Base-by-base conservation (phyloP, 2,797 vertebrate species). In the Anableps anableps region DNA sequence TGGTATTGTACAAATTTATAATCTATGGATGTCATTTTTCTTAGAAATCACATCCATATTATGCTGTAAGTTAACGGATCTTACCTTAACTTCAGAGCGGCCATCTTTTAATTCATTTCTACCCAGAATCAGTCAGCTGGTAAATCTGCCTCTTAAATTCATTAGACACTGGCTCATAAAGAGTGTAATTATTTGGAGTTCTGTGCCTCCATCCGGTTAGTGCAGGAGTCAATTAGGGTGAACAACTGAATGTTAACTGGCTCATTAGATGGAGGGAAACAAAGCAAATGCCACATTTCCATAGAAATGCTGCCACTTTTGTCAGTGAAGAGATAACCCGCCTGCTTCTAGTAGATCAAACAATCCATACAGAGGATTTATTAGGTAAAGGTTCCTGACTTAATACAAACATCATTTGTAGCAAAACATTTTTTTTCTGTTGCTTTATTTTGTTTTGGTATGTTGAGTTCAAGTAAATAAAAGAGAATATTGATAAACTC, bases 211-310 rank as follows among this genome's bases (percentile, higher is more conserved):
- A 91, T 94, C 91, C 92, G 84, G 93, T 93, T 93, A 92, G 93
- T 82, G 71, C 89, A 92, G 90, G 89, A 94, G 90, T 94, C 94
- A 95, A 95, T 96, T 95, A 95, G 91, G 88, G 90, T 81, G 92
- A 95, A 95, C 94, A 94, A 94, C 90, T 89, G 91, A 95, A 95
- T 95, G 93, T 95, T 95, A 95, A 95, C 93, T 91, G 94, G 91
- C 94, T 96, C 94, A 95, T 96, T 96, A 96, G 93, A 93, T 85
- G 89, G 89, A 29, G 29, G 79, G 90, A 92, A 93, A 94, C 94
- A 94, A 94, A 94, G 95, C 89, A 95, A 95, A 95, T 95, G 93
- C 90, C 94, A 94, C 91, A 94, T 95, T 95, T 95, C 92, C 93
- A 95, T 94, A 92, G 83, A 78, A 88, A 84, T 29, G 23, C 75